These are phyloP conservation scores for Drosophila monieri DNA, from an alignment of 2,888 invertebrate genomes.

Conservation along the genomic window DNA sequence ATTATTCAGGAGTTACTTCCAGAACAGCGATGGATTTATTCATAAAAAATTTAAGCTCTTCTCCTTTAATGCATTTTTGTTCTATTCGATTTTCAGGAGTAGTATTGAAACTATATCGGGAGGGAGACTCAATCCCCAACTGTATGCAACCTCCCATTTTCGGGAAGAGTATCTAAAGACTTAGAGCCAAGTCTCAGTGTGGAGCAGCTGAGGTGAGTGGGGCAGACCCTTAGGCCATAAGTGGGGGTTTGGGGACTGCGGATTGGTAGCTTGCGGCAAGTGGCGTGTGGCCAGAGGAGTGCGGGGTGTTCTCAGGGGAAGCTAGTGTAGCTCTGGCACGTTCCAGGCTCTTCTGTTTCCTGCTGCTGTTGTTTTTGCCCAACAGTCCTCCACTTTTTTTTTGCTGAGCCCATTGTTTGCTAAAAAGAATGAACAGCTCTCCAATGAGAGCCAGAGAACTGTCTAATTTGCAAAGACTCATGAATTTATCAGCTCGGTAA, in stretches of 20 bases:
- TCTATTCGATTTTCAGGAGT: not conserved
- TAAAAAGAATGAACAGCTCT: not conserved
- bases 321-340: constrained; percentile 31
- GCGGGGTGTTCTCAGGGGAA: constrained; percentile 18
- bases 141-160: not conserved
- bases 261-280: constrained; percentile 1
- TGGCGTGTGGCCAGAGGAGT: constrained; percentile 12
- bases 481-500: constrained; percentile 37
- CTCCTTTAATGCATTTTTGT: not conserved
- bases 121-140: not conserved
- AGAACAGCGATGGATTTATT: not conserved
- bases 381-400: not conserved
- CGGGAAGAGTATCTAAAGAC: constrained; percentile 15
- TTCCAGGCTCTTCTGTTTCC: constrained; percentile 1
- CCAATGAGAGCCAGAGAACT: constrained; percentile 19
- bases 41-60: not conserved
- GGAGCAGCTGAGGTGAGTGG: constrained; percentile 9
- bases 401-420: constrained; percentile 36
- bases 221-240: constrained; percentile 18
- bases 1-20: constrained; percentile 14
- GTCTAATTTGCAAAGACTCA: constrained; percentile 27
- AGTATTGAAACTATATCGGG: too few relatives aligned
- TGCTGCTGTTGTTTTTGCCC: not conserved
- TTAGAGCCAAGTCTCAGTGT: not conserved
- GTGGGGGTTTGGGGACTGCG: constrained; percentile 14